Evolutionary conservation across 2,113 vertebrate genomes (phyloP).

Genomic region (Tragelaphus buxtoni): DNA sequence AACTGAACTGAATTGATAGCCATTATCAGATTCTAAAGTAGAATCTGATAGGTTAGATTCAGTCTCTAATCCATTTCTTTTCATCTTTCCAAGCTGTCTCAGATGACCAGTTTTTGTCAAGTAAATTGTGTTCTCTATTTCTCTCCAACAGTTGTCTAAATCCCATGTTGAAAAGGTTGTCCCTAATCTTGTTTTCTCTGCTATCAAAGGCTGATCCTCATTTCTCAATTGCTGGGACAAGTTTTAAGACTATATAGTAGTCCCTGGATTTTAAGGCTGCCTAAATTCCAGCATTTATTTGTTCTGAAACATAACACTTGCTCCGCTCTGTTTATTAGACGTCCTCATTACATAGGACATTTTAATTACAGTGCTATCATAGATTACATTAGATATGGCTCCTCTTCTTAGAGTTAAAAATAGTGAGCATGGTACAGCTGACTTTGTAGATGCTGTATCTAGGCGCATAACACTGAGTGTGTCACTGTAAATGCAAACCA

Average conservation of each 20-base stretch:
- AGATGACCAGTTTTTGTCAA: slow-evolving; percentile 47
- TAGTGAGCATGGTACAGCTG: neutral
- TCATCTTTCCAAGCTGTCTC: slow-evolving; percentile 37
- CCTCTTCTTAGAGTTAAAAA: slow-evolving; percentile 34
- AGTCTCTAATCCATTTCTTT: neutral
- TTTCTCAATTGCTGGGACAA: slow-evolving; percentile 46
- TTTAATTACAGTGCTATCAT: slow-evolving; percentile 49
- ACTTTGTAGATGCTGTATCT: neutral
- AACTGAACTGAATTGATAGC: too few species aligned
- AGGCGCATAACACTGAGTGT: neutral
- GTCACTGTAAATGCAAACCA: slow-evolving; percentile 46
- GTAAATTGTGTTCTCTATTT: slow-evolving; percentile 42
- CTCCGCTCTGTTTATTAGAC: slow-evolving; percentile 50
- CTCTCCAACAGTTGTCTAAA: neutral
- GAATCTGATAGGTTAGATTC: neutral
- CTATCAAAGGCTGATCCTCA: slow-evolving; percentile 48
- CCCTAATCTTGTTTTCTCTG: slow-evolving; percentile 65
- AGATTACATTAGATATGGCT: neutral
- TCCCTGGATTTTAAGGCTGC: slow-evolving; percentile 19
- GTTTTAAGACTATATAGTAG: slow-evolving; percentile 37
- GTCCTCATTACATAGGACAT: slow-evolving; percentile 37
- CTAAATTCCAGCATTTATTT: slow-evolving; percentile 25
- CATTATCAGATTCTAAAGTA: neutral
- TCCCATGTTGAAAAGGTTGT: neutral
- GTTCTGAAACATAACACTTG: slow-evolving; percentile 42